Evolutionary conservation across 2,888 invertebrate species (phyloP).

Genomic region (Oligia strigilis): DNA sequence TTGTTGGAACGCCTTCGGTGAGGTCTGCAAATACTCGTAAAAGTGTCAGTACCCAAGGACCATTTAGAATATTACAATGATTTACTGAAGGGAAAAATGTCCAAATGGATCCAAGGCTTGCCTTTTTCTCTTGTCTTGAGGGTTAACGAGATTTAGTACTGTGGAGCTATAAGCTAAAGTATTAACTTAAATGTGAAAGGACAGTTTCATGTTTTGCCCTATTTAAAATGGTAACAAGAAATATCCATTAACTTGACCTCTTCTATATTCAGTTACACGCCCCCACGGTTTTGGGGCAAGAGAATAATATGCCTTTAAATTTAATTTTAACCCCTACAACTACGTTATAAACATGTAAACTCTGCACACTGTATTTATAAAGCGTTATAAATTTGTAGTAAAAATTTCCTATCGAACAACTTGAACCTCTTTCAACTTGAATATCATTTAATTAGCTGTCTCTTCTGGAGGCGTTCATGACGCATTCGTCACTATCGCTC

Average conservation of each 20-base stretch:
- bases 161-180: slow-evolving; percentile 7
- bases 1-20: slow-evolving; percentile 43
- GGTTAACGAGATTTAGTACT: slow-evolving; percentile 13
- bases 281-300: background rate
- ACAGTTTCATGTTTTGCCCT: background rate
- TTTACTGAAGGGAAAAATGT: slow-evolving; percentile 42
- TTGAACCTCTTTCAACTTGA: slow-evolving; percentile 44
- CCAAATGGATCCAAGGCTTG: slow-evolving; percentile 21
- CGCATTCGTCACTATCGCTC: no score
- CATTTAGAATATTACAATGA: slow-evolving; percentile 63
- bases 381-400: slow-evolving; percentile 21
- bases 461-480: background rate
- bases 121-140: slow-evolving; percentile 23
- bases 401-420: slow-evolving; percentile 33
- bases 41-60: slow-evolving; percentile 58
- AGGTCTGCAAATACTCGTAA: slow-evolving; percentile 60
- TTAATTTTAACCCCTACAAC: slow-evolving; percentile 12
- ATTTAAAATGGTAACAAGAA: no score
- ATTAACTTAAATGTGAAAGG: background rate
- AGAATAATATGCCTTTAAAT: slow-evolving; percentile 28
- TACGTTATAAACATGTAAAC: slow-evolving; percentile 15
- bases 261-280: slow-evolving; percentile 11
- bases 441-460: slow-evolving; percentile 62
- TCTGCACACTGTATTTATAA: slow-evolving; percentile 7
- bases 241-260: background rate